Conservation (phyloP, 2,797 vertebrate genomes). For the Mus spretus region DNA sequence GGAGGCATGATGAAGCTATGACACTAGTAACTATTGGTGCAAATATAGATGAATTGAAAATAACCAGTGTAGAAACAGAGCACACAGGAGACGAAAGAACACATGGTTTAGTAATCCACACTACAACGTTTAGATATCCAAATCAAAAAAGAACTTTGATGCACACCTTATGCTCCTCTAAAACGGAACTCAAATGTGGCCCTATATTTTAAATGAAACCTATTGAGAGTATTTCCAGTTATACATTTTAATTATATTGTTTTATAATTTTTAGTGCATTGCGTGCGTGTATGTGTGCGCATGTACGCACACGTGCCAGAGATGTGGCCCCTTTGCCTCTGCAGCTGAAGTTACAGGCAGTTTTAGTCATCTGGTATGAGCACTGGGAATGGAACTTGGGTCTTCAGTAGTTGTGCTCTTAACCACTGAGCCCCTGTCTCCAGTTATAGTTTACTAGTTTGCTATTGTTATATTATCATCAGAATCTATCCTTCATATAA, state of each 20-base stretch:
- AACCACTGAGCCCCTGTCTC: background rate
- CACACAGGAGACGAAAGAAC: slow-evolving; percentile 14
- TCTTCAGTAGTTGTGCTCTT: no score
- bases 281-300: background rate
- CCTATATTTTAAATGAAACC: slow-evolving; percentile 2
- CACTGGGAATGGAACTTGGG: background rate
- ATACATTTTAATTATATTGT: background rate
- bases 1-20: background rate
- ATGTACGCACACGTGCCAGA: no score
- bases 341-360: no score
- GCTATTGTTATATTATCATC: background rate
- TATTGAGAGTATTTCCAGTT: background rate
- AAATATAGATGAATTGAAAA: background rate
- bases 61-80: background rate
- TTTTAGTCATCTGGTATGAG: no score
- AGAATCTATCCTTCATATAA: background rate
- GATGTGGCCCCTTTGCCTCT: background rate
- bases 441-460: background rate
- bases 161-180: background rate
- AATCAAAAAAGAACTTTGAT: slow-evolving; percentile 1
- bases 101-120: background rate
- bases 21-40: background rate
- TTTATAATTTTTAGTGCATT: background rate
- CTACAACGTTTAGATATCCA: background rate
- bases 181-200: background rate